Evolutionary conservation across 2,888 invertebrate species (phyloP).

Genomic region (Pachliopta kotzebuea): DNA sequence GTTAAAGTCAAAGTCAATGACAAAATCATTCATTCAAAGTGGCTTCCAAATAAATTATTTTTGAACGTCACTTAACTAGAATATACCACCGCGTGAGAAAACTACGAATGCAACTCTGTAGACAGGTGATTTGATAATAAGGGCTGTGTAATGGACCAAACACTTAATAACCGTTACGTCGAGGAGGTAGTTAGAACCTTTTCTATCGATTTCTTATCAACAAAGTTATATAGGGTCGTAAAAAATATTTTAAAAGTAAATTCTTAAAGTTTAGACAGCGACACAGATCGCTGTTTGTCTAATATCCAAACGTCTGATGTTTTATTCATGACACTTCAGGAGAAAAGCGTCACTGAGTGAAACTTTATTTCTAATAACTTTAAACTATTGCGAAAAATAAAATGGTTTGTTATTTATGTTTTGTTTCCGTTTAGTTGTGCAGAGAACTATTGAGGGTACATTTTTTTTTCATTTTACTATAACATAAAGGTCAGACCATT

Average conservation of each 20-base stretch:
- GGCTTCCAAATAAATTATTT: no score
- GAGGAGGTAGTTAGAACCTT: no score
- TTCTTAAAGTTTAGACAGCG: constrained; percentile 30
- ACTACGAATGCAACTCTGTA: no score
- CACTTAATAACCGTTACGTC: no score
- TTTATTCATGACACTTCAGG: constrained; percentile 22
- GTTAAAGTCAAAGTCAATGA: no score
- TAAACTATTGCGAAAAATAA: constrained; percentile 35
- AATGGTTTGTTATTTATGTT: not conserved
- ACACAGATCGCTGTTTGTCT: constrained; percentile 27
- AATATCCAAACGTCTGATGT: constrained; percentile 25
- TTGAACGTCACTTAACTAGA: no score
- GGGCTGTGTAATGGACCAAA: no score
- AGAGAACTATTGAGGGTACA: not conserved
- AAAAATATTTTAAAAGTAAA: constrained; percentile 26
- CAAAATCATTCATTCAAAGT: no score
- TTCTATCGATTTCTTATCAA: no score
- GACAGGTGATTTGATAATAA: no score
- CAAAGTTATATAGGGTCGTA: not conserved
- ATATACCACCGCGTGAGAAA: no score
- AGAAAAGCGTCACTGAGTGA: constrained; percentile 32
- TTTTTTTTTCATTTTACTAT: not conserved
- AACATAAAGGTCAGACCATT: not conserved
- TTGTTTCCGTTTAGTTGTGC: not conserved
- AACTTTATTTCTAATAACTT: constrained; percentile 52